Base-by-base conservation (phyloP, 2,888 invertebrate species). In the Helobdella robusta region DNA sequence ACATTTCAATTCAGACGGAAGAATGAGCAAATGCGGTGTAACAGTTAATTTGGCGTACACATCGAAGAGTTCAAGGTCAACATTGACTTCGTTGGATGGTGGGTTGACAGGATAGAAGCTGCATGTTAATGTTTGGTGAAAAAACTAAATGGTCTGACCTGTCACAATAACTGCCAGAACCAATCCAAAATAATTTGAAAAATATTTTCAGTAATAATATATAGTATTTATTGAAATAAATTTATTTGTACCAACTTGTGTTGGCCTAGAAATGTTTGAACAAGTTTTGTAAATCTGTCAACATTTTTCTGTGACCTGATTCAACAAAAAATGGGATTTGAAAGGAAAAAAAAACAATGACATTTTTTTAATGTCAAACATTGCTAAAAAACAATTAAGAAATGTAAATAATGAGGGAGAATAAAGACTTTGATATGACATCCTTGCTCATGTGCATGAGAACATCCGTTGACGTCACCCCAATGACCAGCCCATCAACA, bases 1-100 rank as follows among this genome's bases (percentile, higher is more conserved):
- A 78, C 86, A 85, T 76, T 87, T 84, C 73, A 92, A 85, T 77
- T 88, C 87, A 2, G 92, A 91, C 0, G 93, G 92, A 71, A 90
- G 78, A 67, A 93, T 80, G 20, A 94, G 81, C 59, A 93, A 74
- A 77, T 94, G 90, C 4, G 93, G 94, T 64, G 86, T 84, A 66
- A 82, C 79, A 11, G 86, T 81, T 70, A 94, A 82, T 67, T 84
- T 84, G n/a, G 86, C 87, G 79, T 86, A 84, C 73, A 84, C 83
- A 54, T 85, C 84, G 81, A 87, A 86, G 68, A 88, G 82, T 69
- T 84, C 83, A 20, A 85, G 84, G 80, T 92, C 91, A 8, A 87
- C 76, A 70, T 84, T 83, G 59, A 87, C 78, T 65, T 85, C 85
- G 68, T 83, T 82, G 58, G 84, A 80, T 15, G 88, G 84, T 65